Base-by-base conservation (phyloP, 2,797 vertebrate genomes). In the Galaxias olidus region DNA sequence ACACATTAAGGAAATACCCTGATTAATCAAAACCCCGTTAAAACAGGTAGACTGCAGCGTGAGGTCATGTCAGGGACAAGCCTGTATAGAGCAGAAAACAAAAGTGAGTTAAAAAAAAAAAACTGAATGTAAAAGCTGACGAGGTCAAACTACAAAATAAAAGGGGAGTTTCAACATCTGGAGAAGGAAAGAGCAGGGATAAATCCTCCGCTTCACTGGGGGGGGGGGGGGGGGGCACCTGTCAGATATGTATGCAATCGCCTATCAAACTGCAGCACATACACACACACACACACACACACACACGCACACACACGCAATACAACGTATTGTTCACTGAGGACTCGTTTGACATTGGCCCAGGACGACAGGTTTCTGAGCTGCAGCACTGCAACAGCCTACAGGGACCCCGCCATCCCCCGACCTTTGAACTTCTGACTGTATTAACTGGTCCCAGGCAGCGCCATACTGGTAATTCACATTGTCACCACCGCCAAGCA, bases 401-500 rank as follows among this genome's bases (percentile, higher is more conserved):
- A 59, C 30, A 58, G 68, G 56, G 76, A 69, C 43, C 46, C n/a
- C 52, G 59, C 52, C 67, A 72, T 58, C 72, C 76, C 30, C 76
- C 30, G 30, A 30, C 30, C 30, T 30, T 6, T 30, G 30, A 72
- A 82, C 61, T 65, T 74, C 52, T 56, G 64, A 71, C 60, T 69
- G 63, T 57, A 80, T 77, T 75, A 79, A 72, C 61, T 74, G 66
- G 52, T 81, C 68, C 76, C 67, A 77, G 61, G 15, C 62, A 49
- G 20, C 46, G 63, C 61, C 69, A 63, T 56, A 70, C 63, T 60
- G 61, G 68, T 80, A 77, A 84, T 79, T 83, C 57, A 77, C 53
- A n/a, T 70, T 87, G 76, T 89, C 82, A 81, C 56, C 81, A 61
- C 61, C 30, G 30, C 30, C 57, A 47, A 46, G 59, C 18, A 59